A percentile compares a stretch with the other conserved stretches of the same genome.
Conservation (phyloP, 2,113 vertebrate species). For the Phalacrocorax aristotelis region DNA sequence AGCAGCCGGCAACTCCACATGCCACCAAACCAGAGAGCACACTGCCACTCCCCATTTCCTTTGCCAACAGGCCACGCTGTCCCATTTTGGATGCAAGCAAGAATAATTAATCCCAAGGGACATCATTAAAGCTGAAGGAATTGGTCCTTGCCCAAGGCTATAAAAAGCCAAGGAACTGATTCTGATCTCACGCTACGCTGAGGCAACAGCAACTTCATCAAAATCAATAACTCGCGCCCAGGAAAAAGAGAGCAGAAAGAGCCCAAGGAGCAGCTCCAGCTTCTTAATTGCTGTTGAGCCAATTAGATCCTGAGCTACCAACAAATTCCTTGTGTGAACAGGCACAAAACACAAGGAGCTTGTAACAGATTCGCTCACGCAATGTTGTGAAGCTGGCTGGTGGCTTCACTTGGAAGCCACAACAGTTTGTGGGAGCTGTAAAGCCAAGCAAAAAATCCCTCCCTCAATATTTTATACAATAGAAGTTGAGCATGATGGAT, state of each 20-base stretch:
- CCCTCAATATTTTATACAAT: neutral
- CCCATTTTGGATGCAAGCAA: accelerated
- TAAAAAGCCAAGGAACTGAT: neutral
- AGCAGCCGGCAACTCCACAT: accelerated
- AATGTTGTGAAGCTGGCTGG: accelerated
- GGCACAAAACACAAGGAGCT: accelerated
- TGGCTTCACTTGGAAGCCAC: neutral
- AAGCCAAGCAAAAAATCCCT: neutral
- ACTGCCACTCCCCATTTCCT: accelerated
- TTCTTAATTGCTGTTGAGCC: neutral
- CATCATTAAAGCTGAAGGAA: neutral
- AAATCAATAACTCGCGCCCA: accelerated
- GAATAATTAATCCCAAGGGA: neutral
- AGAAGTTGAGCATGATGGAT: accelerated
- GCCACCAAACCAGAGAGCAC: accelerated
- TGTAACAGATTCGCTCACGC: accelerated
- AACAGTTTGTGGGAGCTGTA: accelerated
- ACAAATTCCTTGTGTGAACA: accelerated
- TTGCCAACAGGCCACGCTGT: accelerated
- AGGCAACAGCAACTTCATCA: neutral
- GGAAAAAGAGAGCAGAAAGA: neutral
- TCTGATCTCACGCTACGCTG: accelerated
- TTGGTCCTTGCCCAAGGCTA: too few relatives aligned
- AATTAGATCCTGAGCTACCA: neutral
- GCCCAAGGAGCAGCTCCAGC: neutral